Evolutionary conservation across 2,113 vertebrate species (phyloP).

Genomic region (Crotalus tigris): DNA sequence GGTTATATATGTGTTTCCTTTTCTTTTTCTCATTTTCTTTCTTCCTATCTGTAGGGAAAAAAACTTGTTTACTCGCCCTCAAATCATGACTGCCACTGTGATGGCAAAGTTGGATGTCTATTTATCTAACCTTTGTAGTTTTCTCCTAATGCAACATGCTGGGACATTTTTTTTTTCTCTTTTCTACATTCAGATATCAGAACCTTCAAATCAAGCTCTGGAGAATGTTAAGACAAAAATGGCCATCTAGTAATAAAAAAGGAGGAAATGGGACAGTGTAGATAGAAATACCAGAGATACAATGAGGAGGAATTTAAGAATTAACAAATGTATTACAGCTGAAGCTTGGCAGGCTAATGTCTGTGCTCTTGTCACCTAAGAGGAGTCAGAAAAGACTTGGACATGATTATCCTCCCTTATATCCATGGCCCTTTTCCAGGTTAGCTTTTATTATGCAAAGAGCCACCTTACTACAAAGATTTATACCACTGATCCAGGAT

Average conservation of each 20-base stretch:
- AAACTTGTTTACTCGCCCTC: conserved; percentile 14
- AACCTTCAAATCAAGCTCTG: background rate
- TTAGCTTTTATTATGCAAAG: background rate
- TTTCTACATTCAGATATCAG: background rate
- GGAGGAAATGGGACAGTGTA: background rate
- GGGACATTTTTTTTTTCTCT: background rate
- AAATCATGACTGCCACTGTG: background rate
- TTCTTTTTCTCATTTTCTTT: background rate
- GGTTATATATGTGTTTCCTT: background rate
- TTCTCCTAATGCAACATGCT: background rate
- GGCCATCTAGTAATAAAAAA: background rate
- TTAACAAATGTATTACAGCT: background rate
- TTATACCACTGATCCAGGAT: background rate
- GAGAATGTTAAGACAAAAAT: background rate
- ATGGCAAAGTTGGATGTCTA: background rate
- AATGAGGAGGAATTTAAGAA: background rate
- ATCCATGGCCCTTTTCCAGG: background rate
- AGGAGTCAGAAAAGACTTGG: background rate
- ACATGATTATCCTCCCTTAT: background rate
- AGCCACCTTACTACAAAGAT: background rate
- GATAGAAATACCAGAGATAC: background rate
- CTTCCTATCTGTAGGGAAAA: background rate
- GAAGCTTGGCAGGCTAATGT: background rate
- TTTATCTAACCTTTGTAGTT: conserved; percentile 21
- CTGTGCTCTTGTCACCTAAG: background rate